Evolutionary conservation across 2,797 vertebrate species (phyloP).

Genomic region (Galago senegalensis): DNA sequence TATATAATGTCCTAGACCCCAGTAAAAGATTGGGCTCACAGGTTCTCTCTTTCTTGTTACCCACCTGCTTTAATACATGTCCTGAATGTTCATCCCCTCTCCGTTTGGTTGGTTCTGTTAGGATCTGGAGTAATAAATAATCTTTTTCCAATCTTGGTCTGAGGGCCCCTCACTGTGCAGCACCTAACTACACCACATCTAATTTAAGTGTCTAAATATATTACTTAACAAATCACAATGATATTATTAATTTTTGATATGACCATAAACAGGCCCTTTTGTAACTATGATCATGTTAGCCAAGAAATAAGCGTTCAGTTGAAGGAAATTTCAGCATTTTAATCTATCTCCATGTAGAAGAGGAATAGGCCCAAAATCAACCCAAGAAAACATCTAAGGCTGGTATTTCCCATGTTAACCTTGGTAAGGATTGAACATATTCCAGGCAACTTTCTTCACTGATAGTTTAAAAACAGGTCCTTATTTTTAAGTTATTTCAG

Average conservation of each 20-base stretch:
- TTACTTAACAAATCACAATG: background rate
- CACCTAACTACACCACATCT: background rate
- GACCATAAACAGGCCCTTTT: background rate
- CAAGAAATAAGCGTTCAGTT: background rate
- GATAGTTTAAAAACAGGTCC: conserved; percentile 1
- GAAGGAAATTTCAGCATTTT: conserved; percentile 29
- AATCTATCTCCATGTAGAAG: background rate
- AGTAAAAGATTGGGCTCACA: background rate
- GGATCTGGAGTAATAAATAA: background rate
- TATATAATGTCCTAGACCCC: background rate
- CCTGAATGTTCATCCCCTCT: background rate
- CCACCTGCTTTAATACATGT: background rate
- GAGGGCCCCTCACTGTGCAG: background rate
- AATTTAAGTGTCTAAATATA: background rate
- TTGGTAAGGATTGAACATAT: background rate
- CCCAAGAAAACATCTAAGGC: background rate
- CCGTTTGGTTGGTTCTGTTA: background rate
- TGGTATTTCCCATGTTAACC: background rate
- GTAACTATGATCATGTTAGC: background rate
- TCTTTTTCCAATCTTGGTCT: background rate
- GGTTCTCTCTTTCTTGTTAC: background rate
- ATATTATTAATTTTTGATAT: background rate
- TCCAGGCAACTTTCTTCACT: background rate
- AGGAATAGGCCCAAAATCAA: background rate
- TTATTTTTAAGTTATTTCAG: background rate